Evolutionary conservation across 2,113 vertebrate genomes (phyloP), one percentile per base, ranked within the genome.

Genomic region (Melanotaenia duboulayi): DNA sequence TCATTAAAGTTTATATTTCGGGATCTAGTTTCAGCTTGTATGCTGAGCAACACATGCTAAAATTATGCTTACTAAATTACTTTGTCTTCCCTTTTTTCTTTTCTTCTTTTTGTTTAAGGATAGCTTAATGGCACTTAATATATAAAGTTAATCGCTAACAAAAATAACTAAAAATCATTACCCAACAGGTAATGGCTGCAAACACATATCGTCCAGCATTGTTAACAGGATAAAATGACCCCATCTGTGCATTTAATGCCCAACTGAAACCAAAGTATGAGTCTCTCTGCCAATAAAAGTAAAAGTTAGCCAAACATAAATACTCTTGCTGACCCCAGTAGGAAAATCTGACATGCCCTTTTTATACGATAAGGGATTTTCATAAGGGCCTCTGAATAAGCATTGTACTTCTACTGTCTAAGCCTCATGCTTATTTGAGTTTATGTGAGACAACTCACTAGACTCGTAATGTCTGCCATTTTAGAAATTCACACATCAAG

Each of bases 281-380:
- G 48, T 46, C 56, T 76, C 60, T 51, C 42, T 65, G 76, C 76
- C 57, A 74, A 65, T 25, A 75, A 62, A 35, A 74, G 28, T 50
- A 52, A 4, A 28, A 55, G 46, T 35, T 14, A 56, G 51, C 62
- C 65, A 71, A 86, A 78, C 40, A 50, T n/a, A 19, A 48, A 48
- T 48, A 67, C 60, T 32, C 2, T 5, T 14, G 35, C 69, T 77
- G 76, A 84, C 74, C 68, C 57, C 44, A 67, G 42, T 11, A 62
- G 71, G 77, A 78, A 83, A 80, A 74, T 77, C 58, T 79, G 64
- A 74, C 73, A 65, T 54, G 32, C 50, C 25, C 11, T 25, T 71
- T 76, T 59, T 37, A 72, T 37, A 73, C 13, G 66, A 81, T 86
- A 80, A 83, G 52, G 25, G 37, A 67, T 80, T 86, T 83, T 75